Percentiles rank a stretch among this genome's conserved stretches.
Conservation (phyloP, 2,797 vertebrate genomes). For the Staurois parvus region DNA sequence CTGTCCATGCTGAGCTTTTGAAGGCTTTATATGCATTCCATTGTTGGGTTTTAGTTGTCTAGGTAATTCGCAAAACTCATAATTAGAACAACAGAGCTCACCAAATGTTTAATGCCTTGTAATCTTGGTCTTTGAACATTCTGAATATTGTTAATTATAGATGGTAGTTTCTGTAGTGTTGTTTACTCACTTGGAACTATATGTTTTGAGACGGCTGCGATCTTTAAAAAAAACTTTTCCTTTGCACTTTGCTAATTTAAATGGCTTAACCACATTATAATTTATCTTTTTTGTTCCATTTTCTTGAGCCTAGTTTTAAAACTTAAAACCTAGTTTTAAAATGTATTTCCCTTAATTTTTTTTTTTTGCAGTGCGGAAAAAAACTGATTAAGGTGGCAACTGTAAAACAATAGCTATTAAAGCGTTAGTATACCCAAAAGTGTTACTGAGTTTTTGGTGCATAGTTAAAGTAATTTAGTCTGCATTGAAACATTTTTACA, state of each 20-base stretch:
- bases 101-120: constrained; percentile 61
- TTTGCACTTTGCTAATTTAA: constrained; percentile 53
- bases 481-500: too few species aligned
- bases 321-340: constrained; percentile 17
- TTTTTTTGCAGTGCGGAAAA: not conserved
- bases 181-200: constrained; percentile 50
- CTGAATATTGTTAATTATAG: constrained; percentile 62
- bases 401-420: not conserved
- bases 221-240: constrained; percentile 55
- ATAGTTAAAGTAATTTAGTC: not conserved
- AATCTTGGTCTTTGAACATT: constrained; percentile 63
- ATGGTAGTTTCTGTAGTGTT: constrained; percentile 49
- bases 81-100: constrained; percentile 62
- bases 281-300: constrained; percentile 19
- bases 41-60: constrained; percentile 39
- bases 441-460: not conserved
- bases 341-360: constrained; percentile 18
- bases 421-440: not conserved
- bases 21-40: constrained; percentile 36
- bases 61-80: constrained; percentile 60
- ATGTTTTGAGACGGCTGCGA: constrained; percentile 52
- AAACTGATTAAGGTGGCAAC: not conserved
- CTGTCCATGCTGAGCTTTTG: constrained; percentile 20
- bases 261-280: constrained; percentile 47
- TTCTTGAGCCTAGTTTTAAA: constrained; percentile 1